Base-by-base conservation (phyloP, 2,113 vertebrate genomes). In the Cairina moschata region DNA sequence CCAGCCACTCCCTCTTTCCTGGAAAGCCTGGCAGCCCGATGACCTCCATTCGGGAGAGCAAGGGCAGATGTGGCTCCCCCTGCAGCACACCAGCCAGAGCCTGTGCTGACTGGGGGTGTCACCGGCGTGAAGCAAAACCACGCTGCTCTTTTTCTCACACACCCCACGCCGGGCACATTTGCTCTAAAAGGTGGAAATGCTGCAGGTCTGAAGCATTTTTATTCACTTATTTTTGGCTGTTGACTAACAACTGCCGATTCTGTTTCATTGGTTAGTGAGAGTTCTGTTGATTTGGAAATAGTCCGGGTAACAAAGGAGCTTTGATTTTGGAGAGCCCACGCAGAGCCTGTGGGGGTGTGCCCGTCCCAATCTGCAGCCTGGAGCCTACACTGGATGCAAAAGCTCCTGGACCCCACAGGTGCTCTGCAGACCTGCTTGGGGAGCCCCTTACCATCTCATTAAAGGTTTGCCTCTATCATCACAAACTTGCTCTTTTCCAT, bases 1-100 rank as follows among this genome's bases (percentile, higher is more conserved):
- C 34, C 22, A 0, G 96, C 94, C 94, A 95, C 95, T 95, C 96
- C 96, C 93, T 95, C 94, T 95, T 97, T 97, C 96, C 94, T 97
- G 91, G 91, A 97, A 97, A 96, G 87, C 90, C 17, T 91, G 55
- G 44, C 78, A 95, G 52, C 55, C 40, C 79, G 67, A 48, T 91
- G 86, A 86, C 92, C 91, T 96, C 94, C 69, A 34, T 54, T 71
- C 28, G 3, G 0, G 63, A 60, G 22, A 94, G 55, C 76, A 96
- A 97, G 94, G 95, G 66, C 81, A 95, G 85, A 91, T 85, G 77
- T 68, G 67, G 76, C 86, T 94, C 85, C 95, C n/a, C 40, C 92
- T 95, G 81, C 52, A 93, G 88, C 55, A 76, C 48, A 82, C 23
- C 74, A 83, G 28, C n/a, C 60, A 0, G 0, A 86, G 58, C 28